Base-by-base conservation (phyloP, 1,140 invertebrate species). In the Oreohelix idahoensis region DNA sequence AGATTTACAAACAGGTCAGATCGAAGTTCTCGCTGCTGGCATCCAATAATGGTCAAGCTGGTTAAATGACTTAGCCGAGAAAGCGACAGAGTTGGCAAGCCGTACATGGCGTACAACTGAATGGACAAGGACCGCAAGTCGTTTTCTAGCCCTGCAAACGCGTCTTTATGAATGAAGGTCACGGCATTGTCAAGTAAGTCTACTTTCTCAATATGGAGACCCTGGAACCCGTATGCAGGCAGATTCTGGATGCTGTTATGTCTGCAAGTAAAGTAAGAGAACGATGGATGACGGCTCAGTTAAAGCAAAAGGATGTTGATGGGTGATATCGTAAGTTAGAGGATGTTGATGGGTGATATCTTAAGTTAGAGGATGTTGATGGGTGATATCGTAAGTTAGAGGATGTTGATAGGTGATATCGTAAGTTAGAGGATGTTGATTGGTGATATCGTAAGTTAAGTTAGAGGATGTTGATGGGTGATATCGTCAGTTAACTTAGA, bases 61-160 rank as follows among this genome's bases (percentile, higher is more conserved):
- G 95, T 95, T 11, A 98, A 93, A 86, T 95, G 96, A 66, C 91
- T 93, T 13, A 98, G 92, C 29, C 92, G 91, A 82, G 94, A 94
- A 0, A 98, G 91, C 10, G 95, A 95, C 36, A 93, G 93, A 0
- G 95, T 94, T 0, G 97, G 97, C 32, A 98, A 94, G 86, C 95
- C 95, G 0, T 93, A 94, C 13, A 98, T 91, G 86, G 96, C 94
- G 92, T 98, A 98, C 87, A 97, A 85, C 51, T 91, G 90, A 39
- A 98, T 93, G 92, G 97, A 97, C 23, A 98, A 93, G 89, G 96
- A 97, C 87, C 95, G 95, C 20, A 98, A 92, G 53, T 95, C 94
- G 20, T 93, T 92, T 86, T 97, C 96, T 88, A 97, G 95, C 0
- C 96, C 96, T 84, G 93, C 93, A 86, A 98, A 98, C 0, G 97